Percentiles rank a stretch among this genome's conserved stretches.
Conservation (phyloP, 2,797 vertebrate species). For the Gallinago stenura region DNA sequence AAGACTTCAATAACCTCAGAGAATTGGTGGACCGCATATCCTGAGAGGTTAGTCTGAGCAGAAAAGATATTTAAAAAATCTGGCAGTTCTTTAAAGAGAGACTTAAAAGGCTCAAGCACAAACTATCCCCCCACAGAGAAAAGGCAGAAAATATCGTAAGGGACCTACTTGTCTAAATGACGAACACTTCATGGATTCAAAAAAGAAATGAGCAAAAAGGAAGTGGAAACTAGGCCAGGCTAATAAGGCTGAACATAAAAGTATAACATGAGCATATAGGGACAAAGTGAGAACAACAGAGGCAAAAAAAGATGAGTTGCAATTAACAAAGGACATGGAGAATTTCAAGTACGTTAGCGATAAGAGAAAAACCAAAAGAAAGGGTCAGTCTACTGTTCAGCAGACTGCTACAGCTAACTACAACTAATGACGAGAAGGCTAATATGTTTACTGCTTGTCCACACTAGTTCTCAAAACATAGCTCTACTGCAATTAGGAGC, state of each 20-base stretch:
- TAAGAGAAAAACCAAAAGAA: neutral
- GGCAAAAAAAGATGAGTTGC: neutral
- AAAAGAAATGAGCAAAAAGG: neutral
- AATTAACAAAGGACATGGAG: conserved; percentile 9
- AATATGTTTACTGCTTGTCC: neutral
- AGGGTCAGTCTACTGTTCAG: neutral
- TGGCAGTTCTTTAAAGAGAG: neutral
- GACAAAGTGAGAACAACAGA: neutral
- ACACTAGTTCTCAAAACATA: neutral
- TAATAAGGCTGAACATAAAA: conserved; percentile 50
- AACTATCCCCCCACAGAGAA: neutral
- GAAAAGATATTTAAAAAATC: neutral
- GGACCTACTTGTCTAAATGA: conserved; percentile 24
- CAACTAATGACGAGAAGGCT: neutral
- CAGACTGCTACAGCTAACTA: neutral
- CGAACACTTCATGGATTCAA: conserved; percentile 10
- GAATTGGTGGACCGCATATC: neutral
- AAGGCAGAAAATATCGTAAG: neutral
- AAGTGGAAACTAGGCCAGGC: conserved; percentile 27
- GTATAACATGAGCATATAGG: neutral
- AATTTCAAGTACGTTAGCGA: neutral
- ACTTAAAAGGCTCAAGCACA: neutral
- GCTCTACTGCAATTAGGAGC: neutral
- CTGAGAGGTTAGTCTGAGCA: neutral
- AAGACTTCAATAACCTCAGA: neutral